Evolutionary conservation across 2,888 invertebrate genomes (phyloP), one percentile per base, ranked within the genome.

Genomic region (Augiades crinisus): DNA sequence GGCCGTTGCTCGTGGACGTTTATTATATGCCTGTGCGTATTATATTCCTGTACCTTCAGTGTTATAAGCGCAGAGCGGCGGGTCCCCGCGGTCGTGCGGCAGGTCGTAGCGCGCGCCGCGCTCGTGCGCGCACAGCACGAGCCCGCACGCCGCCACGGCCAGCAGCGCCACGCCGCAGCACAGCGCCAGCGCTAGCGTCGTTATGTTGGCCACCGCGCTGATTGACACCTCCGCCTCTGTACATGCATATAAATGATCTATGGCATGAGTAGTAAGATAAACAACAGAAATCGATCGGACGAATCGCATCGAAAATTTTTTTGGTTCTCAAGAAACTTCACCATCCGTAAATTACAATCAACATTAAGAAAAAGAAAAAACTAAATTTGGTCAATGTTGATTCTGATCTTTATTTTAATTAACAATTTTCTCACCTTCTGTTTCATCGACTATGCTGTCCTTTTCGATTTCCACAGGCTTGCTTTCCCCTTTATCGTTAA

Each of bases 401-500:
- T n/a, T n/a, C n/a, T n/a, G n/a, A n/a, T n/a, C n/a, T n/a, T n/a
- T n/a, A n/a, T n/a, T n/a, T n/a, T n/a, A n/a, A n/a, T n/a, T n/a
- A 16, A 7, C n/a, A 22, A n/a, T 24, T 22, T 27, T 19, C 58
- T 64, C 58, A 82, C 83, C 75, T 63, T 63, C 57, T 12, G 62
- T 64, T 57, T 77, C 72, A 52, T 76, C 68, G 3, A 74, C 44
- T 13, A 88, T 71, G 57, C 70, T 74, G 1, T 72, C 76, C 54
- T 75, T 76, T 3, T 70, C 67, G 24, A 89, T 81, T 56, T 78
- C 76, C 3, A 89, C 80, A 5, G 67, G 59, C 37, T 68, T 65
- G 58, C 88, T 89, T 24, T 79, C 74, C n/a, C 88, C 89, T 67
- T 86, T 89, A 14, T 80, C 81, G 54, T 89, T 89, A 52, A 75